Evolutionary conservation across 92 coral and sea anemone genomes (phyloP).

Genomic region (Pocillopora grandis): DNA sequence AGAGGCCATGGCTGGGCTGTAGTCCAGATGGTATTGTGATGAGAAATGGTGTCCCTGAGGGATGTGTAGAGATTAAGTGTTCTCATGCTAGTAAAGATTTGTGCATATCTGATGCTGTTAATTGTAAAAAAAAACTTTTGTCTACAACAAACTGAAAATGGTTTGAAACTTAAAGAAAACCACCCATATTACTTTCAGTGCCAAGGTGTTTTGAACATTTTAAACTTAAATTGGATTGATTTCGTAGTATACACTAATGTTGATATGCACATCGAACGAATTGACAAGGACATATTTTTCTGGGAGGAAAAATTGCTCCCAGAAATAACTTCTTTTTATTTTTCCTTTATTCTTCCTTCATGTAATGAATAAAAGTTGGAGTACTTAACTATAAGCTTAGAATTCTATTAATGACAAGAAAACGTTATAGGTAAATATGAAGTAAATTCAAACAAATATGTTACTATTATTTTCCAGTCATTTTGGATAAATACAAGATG

Average conservation of each 20-base stretch:
- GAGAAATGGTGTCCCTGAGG: constrained; percentile 23
- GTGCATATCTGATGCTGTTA: constrained; percentile 52
- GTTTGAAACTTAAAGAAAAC: constrained; percentile 45
- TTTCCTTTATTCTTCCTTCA: constrained; percentile 38
- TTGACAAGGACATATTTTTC: constrained; percentile 17
- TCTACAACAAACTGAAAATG: constrained; percentile 43
- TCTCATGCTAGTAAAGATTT: not conserved
- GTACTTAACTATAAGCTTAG: constrained; percentile 6
- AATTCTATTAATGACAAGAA: constrained; percentile 8
- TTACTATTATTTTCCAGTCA: not conserved
- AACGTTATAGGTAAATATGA: not conserved
- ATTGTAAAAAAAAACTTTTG: constrained; percentile 33
- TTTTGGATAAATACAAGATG: not conserved
- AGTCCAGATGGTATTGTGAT: constrained; percentile 67
- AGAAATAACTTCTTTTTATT: constrained; percentile 47
- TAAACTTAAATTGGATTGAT: constrained; percentile 40
- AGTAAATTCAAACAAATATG: constrained; percentile 18
- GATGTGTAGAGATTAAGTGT: constrained; percentile 54
- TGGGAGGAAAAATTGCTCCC: constrained; percentile 55
- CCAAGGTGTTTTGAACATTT: constrained; percentile 48
- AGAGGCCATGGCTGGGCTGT: constrained; percentile 55
- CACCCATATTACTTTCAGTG: constrained; percentile 63
- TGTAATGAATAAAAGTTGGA: constrained; percentile 3
- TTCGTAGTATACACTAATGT: constrained; percentile 58
- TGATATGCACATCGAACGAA: constrained; percentile 47